Conservation (phyloP, 2,113 vertebrate genomes). For the Corythaeola cristata region DNA sequence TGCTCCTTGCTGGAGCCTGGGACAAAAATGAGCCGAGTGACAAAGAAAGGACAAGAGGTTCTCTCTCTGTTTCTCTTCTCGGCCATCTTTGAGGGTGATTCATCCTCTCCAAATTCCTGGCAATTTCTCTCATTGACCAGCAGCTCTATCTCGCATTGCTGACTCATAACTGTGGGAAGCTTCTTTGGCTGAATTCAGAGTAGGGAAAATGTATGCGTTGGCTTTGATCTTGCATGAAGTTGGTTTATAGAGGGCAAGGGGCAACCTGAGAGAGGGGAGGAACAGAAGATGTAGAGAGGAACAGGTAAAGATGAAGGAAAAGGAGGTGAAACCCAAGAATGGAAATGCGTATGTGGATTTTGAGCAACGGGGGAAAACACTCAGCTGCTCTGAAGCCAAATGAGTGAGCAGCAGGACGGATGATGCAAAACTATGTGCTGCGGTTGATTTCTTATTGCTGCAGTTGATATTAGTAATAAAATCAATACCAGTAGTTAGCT, state of each 20-base stretch:
- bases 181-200: neutral
- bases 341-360: neutral
- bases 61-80: neutral
- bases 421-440: neutral
- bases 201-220: neutral
- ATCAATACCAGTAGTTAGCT: slow-evolving; percentile 56
- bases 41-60: neutral
- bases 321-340: neutral
- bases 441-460: neutral
- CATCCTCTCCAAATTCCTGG: neutral
- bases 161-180: slow-evolving; percentile 29
- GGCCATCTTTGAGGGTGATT: neutral
- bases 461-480: slow-evolving; percentile 49
- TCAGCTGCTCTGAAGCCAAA: neutral
- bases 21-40: neutral
- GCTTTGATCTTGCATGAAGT: neutral
- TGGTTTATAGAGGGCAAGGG: neutral
- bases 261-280: neutral
- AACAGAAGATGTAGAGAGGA: neutral
- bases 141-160: neutral
- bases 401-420: neutral
- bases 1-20: neutral
- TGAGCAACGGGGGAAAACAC: neutral
- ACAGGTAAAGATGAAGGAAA: neutral
- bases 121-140: neutral